Percentiles rank a stretch among this genome's conserved stretches.
Evolutionary conservation across 2,888 invertebrate species (phyloP).

Genomic region (Cartodere bifasciata): DNA sequence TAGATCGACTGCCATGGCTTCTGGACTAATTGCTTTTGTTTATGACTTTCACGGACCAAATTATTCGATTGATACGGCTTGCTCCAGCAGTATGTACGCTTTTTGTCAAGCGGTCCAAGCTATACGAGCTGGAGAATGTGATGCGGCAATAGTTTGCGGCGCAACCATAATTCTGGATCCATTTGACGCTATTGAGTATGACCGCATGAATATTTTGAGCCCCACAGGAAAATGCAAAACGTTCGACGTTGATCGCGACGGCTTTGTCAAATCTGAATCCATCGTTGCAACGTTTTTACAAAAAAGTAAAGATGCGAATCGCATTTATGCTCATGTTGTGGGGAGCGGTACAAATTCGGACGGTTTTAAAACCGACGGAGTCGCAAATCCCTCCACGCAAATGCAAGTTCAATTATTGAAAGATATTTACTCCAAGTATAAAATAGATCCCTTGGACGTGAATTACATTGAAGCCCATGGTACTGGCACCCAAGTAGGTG

Average conservation of each 20-base stretch:
- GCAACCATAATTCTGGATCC: slow-evolving; percentile 18
- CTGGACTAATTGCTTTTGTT: slow-evolving; percentile 19
- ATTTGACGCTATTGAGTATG: slow-evolving; percentile 13
- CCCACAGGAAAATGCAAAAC: slow-evolving; percentile 16
- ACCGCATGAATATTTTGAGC: slow-evolving; percentile 8
- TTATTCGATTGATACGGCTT: slow-evolving; percentile 20
- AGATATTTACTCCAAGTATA: slow-evolving; percentile 39
- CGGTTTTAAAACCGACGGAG: slow-evolving; percentile 32
- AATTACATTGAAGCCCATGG: slow-evolving; percentile 48
- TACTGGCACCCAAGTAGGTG: slow-evolving; percentile 36
- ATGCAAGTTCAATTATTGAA: slow-evolving; percentile 29
- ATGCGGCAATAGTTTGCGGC: slow-evolving; percentile 16
- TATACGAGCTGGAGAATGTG: slow-evolving; percentile 11
- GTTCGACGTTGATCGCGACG: slow-evolving; percentile 16
- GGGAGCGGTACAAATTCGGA: slow-evolving; percentile 44
- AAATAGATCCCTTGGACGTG: slow-evolving; percentile 38
- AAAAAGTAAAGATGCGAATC: slow-evolving; percentile 30
- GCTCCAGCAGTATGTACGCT: slow-evolving; percentile 19
- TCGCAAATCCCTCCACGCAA: slow-evolving; percentile 22
- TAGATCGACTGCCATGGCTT: slow-evolving; percentile 13
- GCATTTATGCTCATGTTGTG: slow-evolving; percentile 38
- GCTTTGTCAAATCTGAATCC: slow-evolving; percentile 35
- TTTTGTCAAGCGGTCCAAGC: slow-evolving; percentile 17
- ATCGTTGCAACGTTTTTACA: slow-evolving; percentile 35
- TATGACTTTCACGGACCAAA: slow-evolving; percentile 24